These are phyloP conservation scores for Amphiprion ocellaris DNA, from an alignment of 2,113 vertebrate genomes.

Conservation along the genomic window DNA sequence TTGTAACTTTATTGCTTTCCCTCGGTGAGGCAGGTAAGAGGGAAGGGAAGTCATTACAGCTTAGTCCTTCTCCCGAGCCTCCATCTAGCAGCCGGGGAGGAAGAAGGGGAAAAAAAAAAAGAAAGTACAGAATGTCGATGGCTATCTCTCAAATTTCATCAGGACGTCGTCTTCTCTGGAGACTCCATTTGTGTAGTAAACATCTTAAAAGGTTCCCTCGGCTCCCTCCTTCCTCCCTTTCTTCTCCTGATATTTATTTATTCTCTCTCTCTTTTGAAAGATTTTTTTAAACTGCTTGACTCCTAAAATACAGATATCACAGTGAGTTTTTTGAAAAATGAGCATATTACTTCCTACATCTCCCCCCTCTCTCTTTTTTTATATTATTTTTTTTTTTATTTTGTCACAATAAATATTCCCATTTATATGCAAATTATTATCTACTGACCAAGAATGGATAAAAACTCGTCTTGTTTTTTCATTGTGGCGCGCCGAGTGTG, in stretches of 20 bases:
- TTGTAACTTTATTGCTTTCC: conserved; percentile 78
- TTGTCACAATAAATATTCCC: conserved; percentile 87
- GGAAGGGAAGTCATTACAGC: conserved; percentile 82
- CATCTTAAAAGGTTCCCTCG: conserved; percentile 80
- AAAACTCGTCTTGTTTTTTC: conserved; percentile 83
- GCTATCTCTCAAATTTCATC: conserved; percentile 80
- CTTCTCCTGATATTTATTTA: conserved; percentile 71
- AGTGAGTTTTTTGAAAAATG: conserved; percentile 83
- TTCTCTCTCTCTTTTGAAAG: conserved; percentile 38
- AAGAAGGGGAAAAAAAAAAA: neutral
- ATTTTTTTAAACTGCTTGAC: conserved; percentile 81
- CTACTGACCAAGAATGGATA: conserved; percentile 87
- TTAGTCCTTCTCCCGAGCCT: conserved; percentile 73
- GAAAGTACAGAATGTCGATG: conserved; percentile 75
- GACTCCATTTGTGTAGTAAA: conserved; percentile 82
- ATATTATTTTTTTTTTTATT: conserved; percentile 42
- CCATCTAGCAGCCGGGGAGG: conserved; percentile 56
- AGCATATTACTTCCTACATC: conserved; percentile 83
- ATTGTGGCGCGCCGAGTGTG: conserved; percentile 77
- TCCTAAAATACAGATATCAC: conserved; percentile 84
- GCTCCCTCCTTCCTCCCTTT: conserved; percentile 76
- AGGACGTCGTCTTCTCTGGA: conserved; percentile 69
- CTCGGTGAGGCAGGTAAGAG: conserved; percentile 70
- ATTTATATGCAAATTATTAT: conserved; percentile 91
- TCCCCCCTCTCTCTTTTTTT: conserved; percentile 50